Evolutionary conservation across 2,888 invertebrate genomes (phyloP).

Genomic region (Anorthoa munda): DNA sequence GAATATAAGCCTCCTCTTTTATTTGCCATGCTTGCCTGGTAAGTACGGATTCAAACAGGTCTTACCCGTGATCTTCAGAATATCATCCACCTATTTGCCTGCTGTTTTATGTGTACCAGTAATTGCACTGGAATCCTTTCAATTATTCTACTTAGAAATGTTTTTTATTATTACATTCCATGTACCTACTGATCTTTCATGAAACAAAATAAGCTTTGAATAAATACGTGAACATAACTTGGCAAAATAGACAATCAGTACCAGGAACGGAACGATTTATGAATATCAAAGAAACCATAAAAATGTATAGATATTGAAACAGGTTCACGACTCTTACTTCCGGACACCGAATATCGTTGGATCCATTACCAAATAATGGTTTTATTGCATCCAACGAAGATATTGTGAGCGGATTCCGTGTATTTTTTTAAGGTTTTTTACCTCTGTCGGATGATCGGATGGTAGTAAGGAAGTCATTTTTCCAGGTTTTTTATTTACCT

Average conservation of each 20-base stretch:
- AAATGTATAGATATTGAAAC: conserved; percentile 16
- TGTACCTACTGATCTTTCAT: too few relatives aligned
- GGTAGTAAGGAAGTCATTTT: too few relatives aligned
- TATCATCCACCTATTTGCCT: too few relatives aligned
- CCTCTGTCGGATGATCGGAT: neutral
- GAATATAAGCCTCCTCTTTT: too few relatives aligned
- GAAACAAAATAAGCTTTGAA: neutral
- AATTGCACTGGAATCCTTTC: too few relatives aligned
- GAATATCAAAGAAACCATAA: conserved; percentile 19
- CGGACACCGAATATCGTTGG: conserved; percentile 30
- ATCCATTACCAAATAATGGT: conserved; percentile 48
- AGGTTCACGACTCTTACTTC: conserved; percentile 13
- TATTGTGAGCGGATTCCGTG: conserved; percentile 20
- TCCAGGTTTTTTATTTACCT: too few relatives aligned
- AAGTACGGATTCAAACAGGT: too few relatives aligned
- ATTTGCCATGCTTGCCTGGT: too few relatives aligned
- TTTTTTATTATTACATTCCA: too few relatives aligned
- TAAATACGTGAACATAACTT: neutral
- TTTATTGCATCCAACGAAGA: conserved; percentile 51
- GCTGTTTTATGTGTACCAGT: too few relatives aligned
- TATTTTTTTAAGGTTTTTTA: conserved; percentile 13
- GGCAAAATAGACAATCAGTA: conserved; percentile 15
- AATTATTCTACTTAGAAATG: too few relatives aligned
- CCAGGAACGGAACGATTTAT: conserved; percentile 47
- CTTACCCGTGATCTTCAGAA: too few relatives aligned